These are phyloP conservation scores for Myotis planiceps DNA, from an alignment of 2,797 vertebrate species.

Conservation along the genomic window DNA sequence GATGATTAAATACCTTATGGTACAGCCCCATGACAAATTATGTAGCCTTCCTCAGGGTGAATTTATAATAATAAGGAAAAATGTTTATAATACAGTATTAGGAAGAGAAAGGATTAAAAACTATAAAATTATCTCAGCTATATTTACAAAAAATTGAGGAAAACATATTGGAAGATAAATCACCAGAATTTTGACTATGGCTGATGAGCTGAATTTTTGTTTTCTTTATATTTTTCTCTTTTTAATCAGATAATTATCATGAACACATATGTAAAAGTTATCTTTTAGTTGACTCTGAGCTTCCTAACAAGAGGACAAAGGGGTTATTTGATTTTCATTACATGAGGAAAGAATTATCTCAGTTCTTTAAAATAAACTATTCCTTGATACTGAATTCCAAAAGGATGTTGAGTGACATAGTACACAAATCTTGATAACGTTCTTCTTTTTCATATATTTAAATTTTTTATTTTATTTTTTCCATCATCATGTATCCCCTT, in stretches of 20 bases:
- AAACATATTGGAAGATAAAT: not conserved
- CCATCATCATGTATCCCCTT: not conserved
- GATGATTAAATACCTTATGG: not conserved
- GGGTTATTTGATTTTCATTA: not conserved
- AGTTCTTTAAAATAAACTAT: conserved; percentile 3
- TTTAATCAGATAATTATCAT: not conserved
- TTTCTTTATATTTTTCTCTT: not conserved
- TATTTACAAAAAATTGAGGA: not conserved
- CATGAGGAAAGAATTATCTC: not conserved
- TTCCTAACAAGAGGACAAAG: not conserved
- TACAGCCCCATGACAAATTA: not conserved
- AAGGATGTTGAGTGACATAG: not conserved
- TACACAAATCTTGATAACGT: not conserved
- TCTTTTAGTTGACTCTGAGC: not conserved
- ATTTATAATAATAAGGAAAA: not conserved
- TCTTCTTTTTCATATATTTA: not conserved
- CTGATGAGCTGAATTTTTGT: conserved; percentile 9
- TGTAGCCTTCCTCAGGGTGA: not conserved
- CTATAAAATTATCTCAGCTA: not conserved
- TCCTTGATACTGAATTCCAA: not conserved
- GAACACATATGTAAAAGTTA: not conserved
- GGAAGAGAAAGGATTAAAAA: not conserved
- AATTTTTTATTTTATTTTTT: not conserved
- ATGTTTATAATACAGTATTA: not conserved
- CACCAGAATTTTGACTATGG: not conserved